Base-by-base conservation (phyloP, 2,113 vertebrate genomes). In the Harpagus bidentatus region DNA sequence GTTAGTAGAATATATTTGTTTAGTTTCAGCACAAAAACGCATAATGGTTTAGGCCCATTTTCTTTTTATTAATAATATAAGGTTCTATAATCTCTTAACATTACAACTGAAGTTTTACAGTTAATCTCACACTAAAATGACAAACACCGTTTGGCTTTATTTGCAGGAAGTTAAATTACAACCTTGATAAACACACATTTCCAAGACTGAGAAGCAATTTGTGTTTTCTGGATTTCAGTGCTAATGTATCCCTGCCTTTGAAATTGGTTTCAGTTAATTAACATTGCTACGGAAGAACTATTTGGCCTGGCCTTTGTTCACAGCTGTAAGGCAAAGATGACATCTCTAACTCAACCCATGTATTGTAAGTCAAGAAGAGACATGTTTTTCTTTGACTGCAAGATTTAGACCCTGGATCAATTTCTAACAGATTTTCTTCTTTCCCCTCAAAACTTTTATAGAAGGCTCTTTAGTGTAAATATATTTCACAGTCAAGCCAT, bases 1-100 rank as follows among this genome's bases (percentile, higher is more conserved):
- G 20, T 90, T 89, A 71, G 29, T 86, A 89, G 32, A 96, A 74
- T 66, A 16, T 48, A 80, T 95, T 96, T 93, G 91, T 82, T 97
- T 73, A 70, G 73, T 74, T 94, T 91, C 56, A 95, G 94, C 97
- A 96, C 92, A 97, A 95, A 97, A 93, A 4, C 76, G 93, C 78
- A 2, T 88, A 53, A 32, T 71, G 45, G 29, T 89, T 97, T 95
- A 97, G 94, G 86, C 94, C 25, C 52, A 90, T 95, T 96, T 98
- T 95, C 73, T 95, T 98, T 98, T 98, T 97, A 98, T 98, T 98
- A 98, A 96, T 95, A 98, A 97, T 95, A 96, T 97, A 97, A 96
- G 67, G 83, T 97, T 97, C 95, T 98, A 96, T 97, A 95, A 95
- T 97, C 92, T 98, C 59, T 97, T 97, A 96, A 98, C 94, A 96